Evolutionary conservation across 1,140 invertebrate species (phyloP), one percentile per base, ranked within the genome.

Genomic region (Neodiprion fabricii): DNA sequence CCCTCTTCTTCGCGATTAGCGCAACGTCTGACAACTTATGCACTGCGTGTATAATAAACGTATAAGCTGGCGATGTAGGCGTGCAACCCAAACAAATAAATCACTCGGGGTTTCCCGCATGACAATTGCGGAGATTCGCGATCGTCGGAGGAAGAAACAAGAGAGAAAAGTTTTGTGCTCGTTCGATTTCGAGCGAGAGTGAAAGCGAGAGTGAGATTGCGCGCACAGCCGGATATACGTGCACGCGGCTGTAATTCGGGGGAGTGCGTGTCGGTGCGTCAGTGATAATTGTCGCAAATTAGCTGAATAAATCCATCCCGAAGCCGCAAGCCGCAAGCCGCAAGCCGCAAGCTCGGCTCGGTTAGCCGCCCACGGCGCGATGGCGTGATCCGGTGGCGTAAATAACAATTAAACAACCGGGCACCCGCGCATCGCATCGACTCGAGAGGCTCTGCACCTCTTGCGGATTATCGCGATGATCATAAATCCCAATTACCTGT

Each of bases 401-500:
- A 85, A 85, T 85, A 86, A 85, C 81, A 85, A 85, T 85, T 85
- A 84, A 85, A 82, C 72, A 76, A 14, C 11, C 53, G 53, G 3
- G 79, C 80, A 79, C 73, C 74, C 77, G 65, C 72, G 75, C 72
- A 69, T 75, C 73, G 75, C 79, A 80, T 79, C 83, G 81, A 82
- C 73, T 77, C 75, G 53, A 79, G 28, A 75, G 73, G 78, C 72
- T 74, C 77, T 79, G 74, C 67, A 47, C 74, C 72, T 75, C 75
- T 75, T 48, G 61, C 53, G 79, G 80, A 82, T 86, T 85, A 86
- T 85, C 80, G 77, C 72, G 77, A 79, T 76, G 79, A 76, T 73
- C 82, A 82, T 86, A 85, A 86, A 86, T 86, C 77, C 79, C 80
- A 84, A 83, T 85, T 86, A 85, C 78, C 80, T 79, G 83, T 82